Evolutionary conservation across 2,113 vertebrate genomes (phyloP).

Genomic region (Hyla sarda): DNA sequence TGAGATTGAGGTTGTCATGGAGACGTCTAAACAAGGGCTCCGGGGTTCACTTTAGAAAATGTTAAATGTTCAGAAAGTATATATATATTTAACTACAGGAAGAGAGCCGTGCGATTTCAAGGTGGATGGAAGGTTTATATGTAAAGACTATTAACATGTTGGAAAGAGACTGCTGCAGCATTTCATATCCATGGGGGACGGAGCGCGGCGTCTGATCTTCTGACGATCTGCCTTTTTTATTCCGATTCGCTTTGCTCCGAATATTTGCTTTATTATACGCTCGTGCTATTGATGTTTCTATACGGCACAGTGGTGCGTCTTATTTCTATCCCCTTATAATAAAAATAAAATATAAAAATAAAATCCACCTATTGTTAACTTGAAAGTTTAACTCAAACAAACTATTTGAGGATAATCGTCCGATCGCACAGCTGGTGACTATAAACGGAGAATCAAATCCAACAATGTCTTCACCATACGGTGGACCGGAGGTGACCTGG

Average conservation of each 20-base stretch:
- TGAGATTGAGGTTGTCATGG: constrained; percentile 15
- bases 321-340: no score
- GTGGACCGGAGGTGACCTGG: no score
- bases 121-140: constrained; percentile 24
- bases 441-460: no score
- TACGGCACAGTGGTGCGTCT: background rate
- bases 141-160: constrained; percentile 38
- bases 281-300: background rate
- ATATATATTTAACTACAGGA: constrained; percentile 23
- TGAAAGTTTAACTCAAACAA: background rate
- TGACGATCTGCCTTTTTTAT: background rate
- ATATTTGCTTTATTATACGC: constrained; percentile 1
- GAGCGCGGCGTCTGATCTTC: background rate
- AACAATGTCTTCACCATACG: no score
- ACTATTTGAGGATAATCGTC: background rate
- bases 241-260: background rate
- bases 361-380: background rate
- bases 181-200: constrained; percentile 26
- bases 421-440: background rate
- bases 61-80: constrained; percentile 37
- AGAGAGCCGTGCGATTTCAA: background rate
- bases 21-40: constrained; percentile 25
- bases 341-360: background rate
- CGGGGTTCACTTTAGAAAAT: constrained; percentile 6
- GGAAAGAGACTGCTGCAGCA: constrained; percentile 28